Conservation (phyloP, 2,888 invertebrate species). For the Ferdinandea cuprea region DNA sequence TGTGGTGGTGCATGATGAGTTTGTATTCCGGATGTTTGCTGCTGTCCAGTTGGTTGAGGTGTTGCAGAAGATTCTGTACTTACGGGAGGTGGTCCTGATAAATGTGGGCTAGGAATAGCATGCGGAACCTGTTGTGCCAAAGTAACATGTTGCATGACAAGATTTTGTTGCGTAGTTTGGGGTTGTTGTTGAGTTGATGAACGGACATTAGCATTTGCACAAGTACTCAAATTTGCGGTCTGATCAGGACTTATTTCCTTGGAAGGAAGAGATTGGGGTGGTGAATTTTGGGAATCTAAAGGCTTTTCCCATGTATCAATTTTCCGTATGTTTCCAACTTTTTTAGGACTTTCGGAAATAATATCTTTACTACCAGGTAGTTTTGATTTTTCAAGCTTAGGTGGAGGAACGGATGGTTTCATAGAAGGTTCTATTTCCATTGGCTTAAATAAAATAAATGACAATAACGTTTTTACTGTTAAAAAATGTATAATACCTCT, state of each 20-base stretch:
- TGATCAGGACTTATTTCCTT: slow-evolving; percentile 77
- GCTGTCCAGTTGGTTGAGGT: slow-evolving; percentile 45
- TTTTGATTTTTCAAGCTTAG: slow-evolving; percentile 65
- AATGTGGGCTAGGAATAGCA: slow-evolving; percentile 26
- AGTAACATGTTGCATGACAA: slow-evolving; percentile 54
- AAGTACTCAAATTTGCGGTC: slow-evolving; percentile 14
- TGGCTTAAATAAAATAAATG: slow-evolving; percentile 73
- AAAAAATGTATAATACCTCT: slow-evolving; percentile 75
- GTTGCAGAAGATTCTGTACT: slow-evolving; percentile 75
- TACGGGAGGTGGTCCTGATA: slow-evolving; percentile 25
- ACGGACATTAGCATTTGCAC: slow-evolving; percentile 74
- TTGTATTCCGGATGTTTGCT: slow-evolving; percentile 77
- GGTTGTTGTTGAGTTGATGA: slow-evolving; percentile 45
- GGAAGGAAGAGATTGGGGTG: slow-evolving; percentile 85
- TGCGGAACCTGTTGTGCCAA: slow-evolving; percentile 49
- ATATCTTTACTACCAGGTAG: slow-evolving; percentile 22
- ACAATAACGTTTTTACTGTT: no score
- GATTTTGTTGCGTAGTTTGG: slow-evolving; percentile 65
- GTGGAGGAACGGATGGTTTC: slow-evolving; percentile 80
- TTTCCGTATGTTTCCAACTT: slow-evolving; percentile 28
- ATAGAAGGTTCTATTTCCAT: slow-evolving; percentile 81
- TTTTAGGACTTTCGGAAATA: slow-evolving; percentile 42
- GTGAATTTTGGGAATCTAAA: slow-evolving; percentile 83
- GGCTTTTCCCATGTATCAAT: slow-evolving; percentile 63
- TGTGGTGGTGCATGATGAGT: slow-evolving; percentile 79